These are phyloP conservation scores for Daubentonia madagascariensis DNA, from an alignment of 2,113 vertebrate species.

Conservation along the genomic window DNA sequence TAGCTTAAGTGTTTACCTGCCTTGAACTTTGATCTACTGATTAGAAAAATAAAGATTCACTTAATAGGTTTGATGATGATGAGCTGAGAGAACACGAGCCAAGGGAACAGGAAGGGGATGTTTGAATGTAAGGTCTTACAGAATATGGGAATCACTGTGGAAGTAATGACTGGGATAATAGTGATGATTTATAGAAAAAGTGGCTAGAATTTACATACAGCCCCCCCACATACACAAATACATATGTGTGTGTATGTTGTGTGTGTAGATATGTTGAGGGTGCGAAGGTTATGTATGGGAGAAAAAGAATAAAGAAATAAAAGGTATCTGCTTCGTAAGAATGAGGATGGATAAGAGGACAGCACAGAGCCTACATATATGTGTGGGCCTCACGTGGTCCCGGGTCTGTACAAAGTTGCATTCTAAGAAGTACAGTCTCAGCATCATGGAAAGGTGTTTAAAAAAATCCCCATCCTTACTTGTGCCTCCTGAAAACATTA, in stretches of 20 bases:
- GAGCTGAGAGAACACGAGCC: not conserved
- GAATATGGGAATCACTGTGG: not conserved
- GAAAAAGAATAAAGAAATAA: not conserved
- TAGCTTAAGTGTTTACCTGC: not conserved
- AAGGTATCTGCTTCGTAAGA: not conserved
- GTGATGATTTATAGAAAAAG: not conserved
- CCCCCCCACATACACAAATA: not conserved
- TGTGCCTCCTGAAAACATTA: not conserved
- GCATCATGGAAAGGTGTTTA: not conserved
- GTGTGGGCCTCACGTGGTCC: not conserved
- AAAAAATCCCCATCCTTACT: not conserved
- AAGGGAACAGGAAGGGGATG: not conserved
- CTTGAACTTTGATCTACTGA: conserved; percentile 3
- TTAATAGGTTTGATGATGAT: not conserved
- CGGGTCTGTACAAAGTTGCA: rapidly evolving
- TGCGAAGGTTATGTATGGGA: not conserved
- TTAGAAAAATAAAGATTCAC: not conserved
- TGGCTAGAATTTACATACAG: not conserved
- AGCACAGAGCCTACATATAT: rapidly evolving
- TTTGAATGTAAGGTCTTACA: not conserved
- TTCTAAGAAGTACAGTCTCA: not conserved
- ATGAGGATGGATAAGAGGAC: not conserved
- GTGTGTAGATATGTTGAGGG: not conserved
- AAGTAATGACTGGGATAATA: not conserved
- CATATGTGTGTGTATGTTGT: not conserved